A percentile compares a stretch with the other conserved stretches of the same genome.
Evolutionary conservation across 1,140 invertebrate species (phyloP).

Genomic region (Mercenaria mercenaria): DNA sequence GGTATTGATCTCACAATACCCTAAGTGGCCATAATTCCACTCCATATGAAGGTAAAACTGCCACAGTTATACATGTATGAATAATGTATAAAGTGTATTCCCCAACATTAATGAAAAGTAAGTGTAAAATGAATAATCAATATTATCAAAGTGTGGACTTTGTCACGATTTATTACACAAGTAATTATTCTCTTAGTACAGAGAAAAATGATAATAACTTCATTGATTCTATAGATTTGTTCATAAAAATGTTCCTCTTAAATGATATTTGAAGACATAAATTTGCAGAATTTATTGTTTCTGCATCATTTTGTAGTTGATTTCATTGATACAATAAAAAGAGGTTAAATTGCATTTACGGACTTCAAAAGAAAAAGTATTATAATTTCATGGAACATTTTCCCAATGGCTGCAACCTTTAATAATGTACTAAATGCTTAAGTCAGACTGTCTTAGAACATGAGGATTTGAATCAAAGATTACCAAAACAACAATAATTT

Average conservation of each 20-base stretch:
- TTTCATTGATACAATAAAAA: no score
- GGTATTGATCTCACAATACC: no score
- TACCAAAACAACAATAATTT: no score
- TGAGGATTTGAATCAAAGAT: no score
- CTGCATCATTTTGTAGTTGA: neutral
- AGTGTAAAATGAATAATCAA: constrained; percentile 25
- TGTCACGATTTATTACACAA: constrained; percentile 13
- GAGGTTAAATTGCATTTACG: no score
- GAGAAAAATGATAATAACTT: neutral
- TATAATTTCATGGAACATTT: no score
- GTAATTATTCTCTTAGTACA: neutral
- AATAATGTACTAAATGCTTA: no score
- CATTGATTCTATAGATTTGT: neutral
- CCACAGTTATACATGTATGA: neutral
- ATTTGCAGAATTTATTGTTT: neutral
- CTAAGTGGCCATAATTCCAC: no score
- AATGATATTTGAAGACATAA: neutral
- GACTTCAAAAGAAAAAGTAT: no score
- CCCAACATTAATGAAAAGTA: constrained; percentile 3
- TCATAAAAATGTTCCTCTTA: neutral
- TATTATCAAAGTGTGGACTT: neutral
- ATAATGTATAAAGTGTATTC: neutral
- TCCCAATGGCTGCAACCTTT: no score
- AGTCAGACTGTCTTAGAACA: no score
- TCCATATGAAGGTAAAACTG: no score